Base-by-base conservation (phyloP, 2,888 invertebrate genomes). In the Diarsia mendica region DNA sequence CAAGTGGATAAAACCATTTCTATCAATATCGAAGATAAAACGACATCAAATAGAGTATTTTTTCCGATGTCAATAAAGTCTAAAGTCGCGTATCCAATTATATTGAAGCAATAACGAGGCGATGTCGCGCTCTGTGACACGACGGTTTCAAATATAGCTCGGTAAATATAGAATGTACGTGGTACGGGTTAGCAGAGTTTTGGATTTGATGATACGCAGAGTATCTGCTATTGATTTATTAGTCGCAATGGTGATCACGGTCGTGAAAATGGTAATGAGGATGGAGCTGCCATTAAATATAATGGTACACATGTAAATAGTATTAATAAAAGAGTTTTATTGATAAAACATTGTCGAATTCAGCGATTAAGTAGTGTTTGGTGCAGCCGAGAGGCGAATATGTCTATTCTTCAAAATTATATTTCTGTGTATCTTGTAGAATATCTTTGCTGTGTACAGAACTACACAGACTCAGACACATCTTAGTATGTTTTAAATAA, bases 81-180 rank as follows among this genome's bases (percentile, higher is more conserved):
- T 82, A 88, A 86, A 89, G 86, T 92, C 80, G 88, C 85, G 77
- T 82, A 84, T 83, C 74, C 85, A 79, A 83, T 85, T 80, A 82
- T 82, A 73, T 65, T 80, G 87, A 80, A 87, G 89, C 89, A 87
- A 87, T 88, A 88, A 85, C 84, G 84, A 85, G 83, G 85, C 87
- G 94, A 93, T 94, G 95, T 95, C 95, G 93, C 93, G 89, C 90
- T 91, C 91, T 92, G 95, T 94, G 95, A 95, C 96, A 95, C 91
- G 91, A 90, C 88, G 89, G 90, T 84, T 87, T 85, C 93, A 94
- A 93, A 95, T 94, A 94, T 96, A 96, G 94, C 87, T 77, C 82
- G 88, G 87, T 93, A 94, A 93, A 94, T 93, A 93, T 95, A 95
- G 93, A 89, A 85, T 90, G 91, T 91, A 91, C 94, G 92, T 91